Percentiles rank a stretch among this genome's conserved stretches.
These are phyloP conservation scores for Prionchulus punctatus DNA, from an alignment of 2,888 invertebrate species.

Conservation along the genomic window DNA sequence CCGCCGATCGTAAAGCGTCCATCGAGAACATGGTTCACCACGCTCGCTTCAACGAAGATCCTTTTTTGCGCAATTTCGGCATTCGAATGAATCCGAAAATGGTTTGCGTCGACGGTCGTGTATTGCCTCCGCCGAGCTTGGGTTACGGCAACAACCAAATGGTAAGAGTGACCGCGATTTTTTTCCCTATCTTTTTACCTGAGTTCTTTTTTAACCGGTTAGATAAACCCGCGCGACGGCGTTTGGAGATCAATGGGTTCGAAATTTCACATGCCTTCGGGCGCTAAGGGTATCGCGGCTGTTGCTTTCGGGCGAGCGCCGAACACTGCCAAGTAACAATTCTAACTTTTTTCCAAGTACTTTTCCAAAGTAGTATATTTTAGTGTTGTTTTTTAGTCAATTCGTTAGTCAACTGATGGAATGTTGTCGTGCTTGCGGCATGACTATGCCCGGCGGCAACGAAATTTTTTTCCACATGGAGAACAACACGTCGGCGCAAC, in stretches of 20 bases:
- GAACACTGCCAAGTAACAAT: neutral
- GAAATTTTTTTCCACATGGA: constrained; percentile 14
- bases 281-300: neutral
- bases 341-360: neutral
- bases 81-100: constrained; percentile 20
- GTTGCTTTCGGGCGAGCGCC: neutral
- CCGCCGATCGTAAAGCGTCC: constrained; percentile 19
- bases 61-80: constrained; percentile 17
- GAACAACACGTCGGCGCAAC: constrained; percentile 17
- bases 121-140: constrained; percentile 22
- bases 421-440: constrained; percentile 21
- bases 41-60: constrained; percentile 22
- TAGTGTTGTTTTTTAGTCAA: neutral
- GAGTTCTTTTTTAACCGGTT: neutral
- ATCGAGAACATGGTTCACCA: constrained; percentile 20
- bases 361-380: neutral
- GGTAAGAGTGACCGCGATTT: neutral
- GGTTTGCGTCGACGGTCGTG: constrained; percentile 23
- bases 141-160: constrained; percentile 15
- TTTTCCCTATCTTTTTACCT: neutral
- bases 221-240: neutral
- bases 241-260: neutral
- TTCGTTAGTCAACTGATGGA: neutral
- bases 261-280: neutral
- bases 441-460: constrained; percentile 25